Evolutionary conservation across 2,888 invertebrate species (phyloP).

Genomic region (Agrilus biguttatus): DNA sequence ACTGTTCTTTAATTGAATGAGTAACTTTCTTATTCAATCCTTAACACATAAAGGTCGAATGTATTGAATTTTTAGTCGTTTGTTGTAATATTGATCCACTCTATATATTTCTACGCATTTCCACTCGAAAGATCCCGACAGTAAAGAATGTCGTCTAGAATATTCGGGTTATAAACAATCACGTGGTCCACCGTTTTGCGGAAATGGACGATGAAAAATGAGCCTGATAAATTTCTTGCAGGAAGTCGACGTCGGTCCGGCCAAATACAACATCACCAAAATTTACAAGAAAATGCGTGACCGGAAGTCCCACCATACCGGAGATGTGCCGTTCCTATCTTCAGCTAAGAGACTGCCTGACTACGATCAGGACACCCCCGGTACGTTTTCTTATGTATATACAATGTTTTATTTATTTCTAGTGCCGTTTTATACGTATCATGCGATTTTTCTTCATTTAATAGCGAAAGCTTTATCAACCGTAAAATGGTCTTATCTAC

Average conservation of each 20-base stretch:
- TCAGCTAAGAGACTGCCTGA: slow-evolving; percentile 8
- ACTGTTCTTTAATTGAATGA: too few species aligned
- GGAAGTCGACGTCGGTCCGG: slow-evolving; percentile 12
- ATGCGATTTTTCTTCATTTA: not conserved
- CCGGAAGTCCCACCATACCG: slow-evolving; percentile 17
- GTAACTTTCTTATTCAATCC: too few species aligned
- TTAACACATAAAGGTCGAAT: too few species aligned
- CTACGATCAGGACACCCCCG: slow-evolving; percentile 10
- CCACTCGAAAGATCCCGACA: too few species aligned
- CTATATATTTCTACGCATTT: too few species aligned
- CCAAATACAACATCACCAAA: slow-evolving; percentile 14
- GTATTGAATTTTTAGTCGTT: too few species aligned
- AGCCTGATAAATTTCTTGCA: slow-evolving; percentile 8
- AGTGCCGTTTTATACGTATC: not conserved
- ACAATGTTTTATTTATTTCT: slow-evolving; percentile 4
- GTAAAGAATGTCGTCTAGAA: too few species aligned
- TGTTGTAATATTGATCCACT: too few species aligned
- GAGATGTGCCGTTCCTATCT: slow-evolving; percentile 17
- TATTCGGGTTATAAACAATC: not conserved
- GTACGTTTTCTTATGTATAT: slow-evolving; percentile 7
- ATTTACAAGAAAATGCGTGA: slow-evolving; percentile 15
- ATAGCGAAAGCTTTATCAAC: too few species aligned
- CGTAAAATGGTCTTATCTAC: too few species aligned
- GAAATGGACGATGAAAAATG: slow-evolving; percentile 3
- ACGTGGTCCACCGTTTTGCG: not conserved